phyloP scores from a whole-genome alignment of 2,797 vertebrate genomes.

The Chaetodon trifasciatus region DNA sequence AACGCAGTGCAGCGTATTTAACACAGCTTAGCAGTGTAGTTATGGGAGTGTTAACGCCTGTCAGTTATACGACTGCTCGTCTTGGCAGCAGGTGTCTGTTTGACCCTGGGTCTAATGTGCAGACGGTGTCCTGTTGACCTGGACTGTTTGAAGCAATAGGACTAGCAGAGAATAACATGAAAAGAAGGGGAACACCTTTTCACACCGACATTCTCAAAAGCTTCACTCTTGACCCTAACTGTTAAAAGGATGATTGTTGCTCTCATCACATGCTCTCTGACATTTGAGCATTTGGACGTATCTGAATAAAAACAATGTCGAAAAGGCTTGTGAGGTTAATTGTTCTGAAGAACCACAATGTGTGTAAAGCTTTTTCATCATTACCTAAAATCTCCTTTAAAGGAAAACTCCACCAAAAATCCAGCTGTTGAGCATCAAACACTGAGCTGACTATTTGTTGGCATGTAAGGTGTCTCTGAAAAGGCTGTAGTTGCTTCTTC shows the following conservation, averaged over 20 bases:
- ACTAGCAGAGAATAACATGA: conserved; percentile 34
- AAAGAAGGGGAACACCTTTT: conserved; percentile 44
- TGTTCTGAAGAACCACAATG: not conserved
- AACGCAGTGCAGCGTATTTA: conserved; percentile 78
- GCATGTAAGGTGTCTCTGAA: not conserved
- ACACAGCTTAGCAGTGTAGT: conserved; percentile 79
- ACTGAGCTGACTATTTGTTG: not conserved
- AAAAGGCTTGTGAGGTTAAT: conserved; percentile 6
- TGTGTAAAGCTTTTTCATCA: not conserved
- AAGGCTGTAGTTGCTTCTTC: not conserved
- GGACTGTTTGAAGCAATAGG: conserved; percentile 43
- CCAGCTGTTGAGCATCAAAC: not conserved
- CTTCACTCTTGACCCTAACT: conserved; percentile 40
- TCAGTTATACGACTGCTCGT: conserved; percentile 72
- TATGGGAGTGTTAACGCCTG: conserved; percentile 83
- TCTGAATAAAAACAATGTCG: conserved; percentile 3
- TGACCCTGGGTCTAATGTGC: conserved; percentile 71
- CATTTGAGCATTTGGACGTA: conserved; percentile 5
- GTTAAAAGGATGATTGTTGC: conserved; percentile 36
- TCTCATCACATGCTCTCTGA: conserved; percentile 43
- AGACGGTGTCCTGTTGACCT: conserved; percentile 72
- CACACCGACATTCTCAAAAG: conserved; percentile 53
- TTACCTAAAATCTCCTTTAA: not conserved
- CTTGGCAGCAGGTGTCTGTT: conserved; percentile 73
- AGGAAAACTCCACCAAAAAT: not conserved